Evolutionary conservation across 2,113 vertebrate genomes (phyloP).

Genomic region (Crotophaga sulcirostris): DNA sequence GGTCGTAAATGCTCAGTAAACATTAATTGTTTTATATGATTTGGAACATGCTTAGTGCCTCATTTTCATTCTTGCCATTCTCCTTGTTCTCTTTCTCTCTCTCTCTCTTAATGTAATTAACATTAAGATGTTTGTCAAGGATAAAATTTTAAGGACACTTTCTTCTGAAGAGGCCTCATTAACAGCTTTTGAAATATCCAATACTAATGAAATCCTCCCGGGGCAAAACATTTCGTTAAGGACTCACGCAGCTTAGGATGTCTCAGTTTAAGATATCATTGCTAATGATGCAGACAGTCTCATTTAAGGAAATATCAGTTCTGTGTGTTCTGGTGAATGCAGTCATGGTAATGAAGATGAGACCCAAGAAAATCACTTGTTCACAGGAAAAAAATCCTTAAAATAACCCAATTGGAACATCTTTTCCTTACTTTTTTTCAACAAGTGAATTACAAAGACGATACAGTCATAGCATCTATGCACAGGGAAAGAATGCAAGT

Average conservation of each 20-base stretch:
- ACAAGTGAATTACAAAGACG: neutral
- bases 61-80: neutral
- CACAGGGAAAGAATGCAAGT: neutral
- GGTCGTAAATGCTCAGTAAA: neutral
- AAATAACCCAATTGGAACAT: neutral
- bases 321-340: neutral
- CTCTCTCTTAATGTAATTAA: neutral
- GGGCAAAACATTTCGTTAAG: constrained; percentile 49
- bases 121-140: constrained; percentile 31
- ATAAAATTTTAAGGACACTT: constrained; percentile 31
- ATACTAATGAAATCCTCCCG: constrained; percentile 25
- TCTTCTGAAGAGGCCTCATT: neutral
- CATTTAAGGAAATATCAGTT: neutral
- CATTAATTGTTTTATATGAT: neutral
- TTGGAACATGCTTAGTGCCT: neutral
- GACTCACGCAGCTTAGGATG: neutral
- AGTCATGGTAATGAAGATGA: neutral
- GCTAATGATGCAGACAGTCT: neutral
- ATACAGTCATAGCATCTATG: neutral
- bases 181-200: constrained; percentile 28
- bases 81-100: neutral
- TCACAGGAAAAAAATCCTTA: neutral
- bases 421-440: neutral
- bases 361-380: neutral
- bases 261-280: neutral